These are phyloP conservation scores for Leptobrachium ailaonicum DNA, from an alignment of 2,113 vertebrate species.

Conservation along the genomic window DNA sequence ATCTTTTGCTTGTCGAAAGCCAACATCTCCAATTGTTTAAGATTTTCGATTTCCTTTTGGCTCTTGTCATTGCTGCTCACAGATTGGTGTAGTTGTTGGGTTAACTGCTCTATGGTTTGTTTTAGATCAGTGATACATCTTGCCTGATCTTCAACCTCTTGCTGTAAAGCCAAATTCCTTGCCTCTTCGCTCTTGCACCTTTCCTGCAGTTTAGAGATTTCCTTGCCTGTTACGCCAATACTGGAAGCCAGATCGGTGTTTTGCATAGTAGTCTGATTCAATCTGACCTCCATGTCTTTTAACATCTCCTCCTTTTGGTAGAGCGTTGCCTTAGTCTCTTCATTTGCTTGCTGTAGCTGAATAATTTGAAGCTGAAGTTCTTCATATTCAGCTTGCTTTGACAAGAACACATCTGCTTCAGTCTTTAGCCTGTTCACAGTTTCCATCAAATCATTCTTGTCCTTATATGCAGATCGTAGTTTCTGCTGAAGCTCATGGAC, in stretches of 20 bases:
- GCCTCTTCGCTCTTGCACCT: constrained; percentile 58
- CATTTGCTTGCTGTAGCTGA: constrained; percentile 70
- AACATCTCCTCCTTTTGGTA: constrained; percentile 67
- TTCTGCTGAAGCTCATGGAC: constrained; percentile 80
- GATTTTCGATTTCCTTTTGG: constrained; percentile 54
- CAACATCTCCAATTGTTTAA: constrained; percentile 68
- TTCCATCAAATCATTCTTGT: constrained; percentile 76
- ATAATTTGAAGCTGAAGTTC: constrained; percentile 68
- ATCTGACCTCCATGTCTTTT: constrained; percentile 70
- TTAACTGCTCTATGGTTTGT: constrained; percentile 68
- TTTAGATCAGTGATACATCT: constrained; percentile 65
- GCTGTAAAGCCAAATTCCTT: constrained; percentile 59
- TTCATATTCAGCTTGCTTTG: constrained; percentile 58
- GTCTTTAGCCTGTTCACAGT: constrained; percentile 65
- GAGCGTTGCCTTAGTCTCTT: constrained; percentile 62
- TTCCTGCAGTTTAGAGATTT: constrained; percentile 64
- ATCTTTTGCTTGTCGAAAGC: constrained; percentile 63
- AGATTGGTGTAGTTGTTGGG: constrained; percentile 59
- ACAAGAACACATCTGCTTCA: constrained; percentile 61
- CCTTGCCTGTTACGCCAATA: constrained; percentile 63
- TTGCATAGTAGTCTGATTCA: constrained; percentile 64
- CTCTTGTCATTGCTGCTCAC: constrained; percentile 60
- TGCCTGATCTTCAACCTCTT: constrained; percentile 60
- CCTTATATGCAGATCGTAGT: constrained; percentile 70
- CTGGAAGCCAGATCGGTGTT: constrained; percentile 60